phyloP scores from a whole-genome alignment of 2,888 invertebrate genomes.

The Amitus sp. region DNA sequence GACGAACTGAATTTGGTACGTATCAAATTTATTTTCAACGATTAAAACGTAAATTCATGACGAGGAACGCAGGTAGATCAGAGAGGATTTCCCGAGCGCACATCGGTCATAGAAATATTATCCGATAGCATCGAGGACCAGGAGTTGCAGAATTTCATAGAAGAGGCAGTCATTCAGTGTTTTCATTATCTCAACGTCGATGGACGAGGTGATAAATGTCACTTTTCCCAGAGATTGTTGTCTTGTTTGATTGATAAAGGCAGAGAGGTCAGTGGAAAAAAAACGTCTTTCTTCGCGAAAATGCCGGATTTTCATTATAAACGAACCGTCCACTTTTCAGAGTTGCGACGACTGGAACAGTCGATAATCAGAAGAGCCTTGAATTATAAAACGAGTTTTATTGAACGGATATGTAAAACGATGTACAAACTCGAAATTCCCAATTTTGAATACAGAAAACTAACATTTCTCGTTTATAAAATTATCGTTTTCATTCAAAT shows the following conservation, averaged over 20 bases:
- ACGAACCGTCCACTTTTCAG: constrained; percentile 43
- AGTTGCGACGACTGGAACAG: constrained; percentile 82
- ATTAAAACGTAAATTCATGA: background rate
- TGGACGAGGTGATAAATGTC: constrained; percentile 70
- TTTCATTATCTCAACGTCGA: constrained; percentile 70
- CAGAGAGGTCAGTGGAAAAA: constrained; percentile 63
- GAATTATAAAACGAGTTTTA: background rate
- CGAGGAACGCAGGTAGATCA: constrained; percentile 68
- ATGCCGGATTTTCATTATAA: background rate
- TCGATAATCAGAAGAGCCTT: constrained; percentile 25
- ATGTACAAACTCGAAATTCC: constrained; percentile 1
- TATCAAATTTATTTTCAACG: constrained; percentile 12
- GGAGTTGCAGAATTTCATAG: constrained; percentile 75
- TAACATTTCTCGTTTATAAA: background rate
- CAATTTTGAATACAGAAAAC: background rate
- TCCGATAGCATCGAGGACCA: constrained; percentile 73
- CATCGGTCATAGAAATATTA: constrained; percentile 71
- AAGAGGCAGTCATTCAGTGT: constrained; percentile 78
- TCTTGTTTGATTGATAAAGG: constrained; percentile 78
- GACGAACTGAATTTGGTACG: constrained; percentile 76
- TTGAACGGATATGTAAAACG: background rate
- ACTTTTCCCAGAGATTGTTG: constrained; percentile 73
- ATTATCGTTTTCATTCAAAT: constrained; percentile 2
- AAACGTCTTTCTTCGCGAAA: background rate
- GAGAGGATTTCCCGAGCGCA: constrained; percentile 74